Conservation (phyloP, 2,113 vertebrate genomes). For the Clarias gariepinus region DNA sequence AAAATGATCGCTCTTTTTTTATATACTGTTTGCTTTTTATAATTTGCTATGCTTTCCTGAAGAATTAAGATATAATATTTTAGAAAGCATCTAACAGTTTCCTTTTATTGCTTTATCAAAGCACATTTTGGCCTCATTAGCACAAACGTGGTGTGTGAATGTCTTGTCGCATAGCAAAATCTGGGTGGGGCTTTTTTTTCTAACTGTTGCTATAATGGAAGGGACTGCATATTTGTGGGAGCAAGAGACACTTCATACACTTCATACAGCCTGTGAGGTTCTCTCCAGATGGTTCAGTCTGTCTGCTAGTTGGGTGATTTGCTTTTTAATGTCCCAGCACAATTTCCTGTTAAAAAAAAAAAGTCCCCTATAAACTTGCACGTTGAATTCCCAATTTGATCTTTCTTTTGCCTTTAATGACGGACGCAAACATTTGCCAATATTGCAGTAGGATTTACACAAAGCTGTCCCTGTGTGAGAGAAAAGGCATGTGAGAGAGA, state of each 20-base stretch:
- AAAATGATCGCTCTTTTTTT: not conserved
- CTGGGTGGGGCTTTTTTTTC: conserved; percentile 19
- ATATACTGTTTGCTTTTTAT: too few relatives aligned
- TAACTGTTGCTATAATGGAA: conserved; percentile 26
- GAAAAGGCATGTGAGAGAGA: not conserved
- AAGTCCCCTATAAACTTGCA: not conserved
- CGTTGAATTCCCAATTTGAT: not conserved
- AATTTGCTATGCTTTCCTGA: not conserved
- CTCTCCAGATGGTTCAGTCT: not conserved
- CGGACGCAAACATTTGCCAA: not conserved
- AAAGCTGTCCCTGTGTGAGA: not conserved
- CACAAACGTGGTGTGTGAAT: conserved; percentile 12
- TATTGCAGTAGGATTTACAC: not conserved
- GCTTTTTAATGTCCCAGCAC: not conserved
- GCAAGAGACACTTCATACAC: conserved; percentile 16
- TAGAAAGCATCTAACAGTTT: not conserved
- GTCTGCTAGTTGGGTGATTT: not conserved
- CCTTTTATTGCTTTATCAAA: conserved; percentile 24
- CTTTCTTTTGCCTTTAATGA: not conserved
- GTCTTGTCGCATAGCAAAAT: conserved; percentile 32
- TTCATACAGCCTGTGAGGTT: conserved; percentile 10
- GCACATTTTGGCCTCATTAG: conserved; percentile 44
- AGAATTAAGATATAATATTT: not conserved
- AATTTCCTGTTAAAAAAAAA: not conserved
- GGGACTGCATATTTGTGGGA: conserved; percentile 31